Base-by-base conservation (phyloP, 1,140 invertebrate genomes). In the Akabosia matsudoensis region DNA sequence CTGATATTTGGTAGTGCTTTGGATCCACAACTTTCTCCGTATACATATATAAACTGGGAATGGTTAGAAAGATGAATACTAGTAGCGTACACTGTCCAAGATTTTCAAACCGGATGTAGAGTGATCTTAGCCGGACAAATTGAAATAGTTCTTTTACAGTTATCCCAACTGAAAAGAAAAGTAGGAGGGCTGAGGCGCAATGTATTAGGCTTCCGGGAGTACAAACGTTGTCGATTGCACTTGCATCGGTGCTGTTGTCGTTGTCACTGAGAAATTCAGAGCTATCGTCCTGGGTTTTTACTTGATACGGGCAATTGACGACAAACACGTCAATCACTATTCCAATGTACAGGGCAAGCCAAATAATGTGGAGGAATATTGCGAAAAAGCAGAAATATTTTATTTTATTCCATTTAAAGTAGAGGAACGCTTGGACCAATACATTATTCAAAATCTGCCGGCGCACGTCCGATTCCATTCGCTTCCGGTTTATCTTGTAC, bases 381-480 rank as follows among this genome's bases (percentile, higher is more conserved):
- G 76, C 76, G 26, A 77, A 22, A 61, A 70, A 77, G 64, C 76
- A 77, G 71, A 77, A 77, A 33, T 30, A 74, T 71, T 74, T 77
- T 1, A 77, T 74, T 34, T 77, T 77, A 31, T 77, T 45, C 76
- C 76, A 77, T 70, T 77, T 77, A 61, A 77, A 74, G 51, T 74
- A 52, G 0, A 77, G 73, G 24, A 77, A 77, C 13, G 72, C 45
- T 71, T 77, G 76, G 16, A 77, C 76, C n/a, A 77, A 34, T 4
- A 71, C 73, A 71, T 77, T 77, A 13, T 37, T 74, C 0, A 77
- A 45, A 22, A 77, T 77, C 61, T 77, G 76, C 18, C 73, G 61
- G 18, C 73, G 33, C 13, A 52, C 61, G 1, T 61, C 61, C 0
- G 51, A 52, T 14, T 31, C 76, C 72, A 74, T 74, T 45, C 72